Base-by-base conservation (phyloP, 2,113 vertebrate genomes). In the Nycticorax nycticorax region DNA sequence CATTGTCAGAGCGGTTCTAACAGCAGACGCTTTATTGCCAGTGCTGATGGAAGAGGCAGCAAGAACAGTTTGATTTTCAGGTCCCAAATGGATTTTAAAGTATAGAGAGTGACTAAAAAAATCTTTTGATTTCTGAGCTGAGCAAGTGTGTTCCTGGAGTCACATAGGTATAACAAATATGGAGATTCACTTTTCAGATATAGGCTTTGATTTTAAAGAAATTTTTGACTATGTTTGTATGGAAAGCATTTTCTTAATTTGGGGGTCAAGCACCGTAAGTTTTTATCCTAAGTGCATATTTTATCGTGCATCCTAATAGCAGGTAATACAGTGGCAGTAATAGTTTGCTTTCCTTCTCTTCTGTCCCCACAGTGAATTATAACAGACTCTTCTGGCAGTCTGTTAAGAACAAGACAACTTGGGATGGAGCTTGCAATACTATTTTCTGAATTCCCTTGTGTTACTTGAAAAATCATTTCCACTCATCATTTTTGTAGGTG, bases 291-390 rank as follows among this genome's bases (percentile, higher is more conserved):
- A 81, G 37, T 67, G 8, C 4, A 3, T 73, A 80, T 66, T 92
- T 96, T 86, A 71, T 86, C 14, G 7, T 69, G 17, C 37, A 33
- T 72, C 11, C 33, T 48, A 78, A 77, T 19, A 72, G 16, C 20
- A 72, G 43, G 39, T 75, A 56, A 86, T 75, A 48, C 12, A 56
- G 68, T 18, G 75, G 32, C 14, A 35, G 20, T 37, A 24, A 27
- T 66, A 66, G 14, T 69, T 94, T 85, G n/a, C 60, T 94, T 94
- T 83, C 35, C 27, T 86, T 84, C 50, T 94, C 67, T 96, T 85
- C 80, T 81, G 21, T 86, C 60, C 68, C 12, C 57, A 30, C 32
- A 81, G 39, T 43, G 33, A 81, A 91, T 85, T 87, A 12, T 35
- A 81, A 41, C 19, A 91, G 76, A 78, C 60, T 71, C 20, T 77